These are phyloP conservation scores for Apostichopus parvimensis DNA, from an alignment of 35 echinoderm and acorn worm species.

Conservation along the genomic window DNA sequence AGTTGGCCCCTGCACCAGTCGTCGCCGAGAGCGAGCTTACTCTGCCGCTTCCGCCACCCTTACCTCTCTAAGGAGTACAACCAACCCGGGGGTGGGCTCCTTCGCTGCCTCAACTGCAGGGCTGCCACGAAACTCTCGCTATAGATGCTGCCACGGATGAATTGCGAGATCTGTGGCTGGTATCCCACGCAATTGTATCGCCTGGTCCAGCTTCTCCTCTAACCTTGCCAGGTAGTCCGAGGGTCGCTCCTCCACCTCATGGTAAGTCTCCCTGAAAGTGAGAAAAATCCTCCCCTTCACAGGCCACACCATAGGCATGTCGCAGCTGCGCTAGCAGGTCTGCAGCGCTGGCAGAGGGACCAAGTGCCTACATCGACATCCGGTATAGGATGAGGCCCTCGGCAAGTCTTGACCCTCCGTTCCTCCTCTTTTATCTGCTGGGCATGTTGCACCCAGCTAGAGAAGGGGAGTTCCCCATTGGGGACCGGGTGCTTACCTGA, in stretches of 20 bases:
- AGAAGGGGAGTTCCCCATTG: slow-evolving; percentile 53
- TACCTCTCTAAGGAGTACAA: slow-evolving; percentile 44
- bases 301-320: slow-evolving; percentile 27
- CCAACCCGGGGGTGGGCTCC: slow-evolving; percentile 37
- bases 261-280: slow-evolving; percentile 47
- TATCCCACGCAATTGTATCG: slow-evolving; percentile 30
- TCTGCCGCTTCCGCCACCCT: slow-evolving; percentile 52
- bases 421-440: slow-evolving; percentile 58
- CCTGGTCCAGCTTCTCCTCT: slow-evolving; percentile 23
- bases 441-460: slow-evolving; percentile 59
- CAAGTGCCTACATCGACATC: background rate
- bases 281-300: slow-evolving; percentile 22
- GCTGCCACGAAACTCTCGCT: slow-evolving; percentile 26
- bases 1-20: background rate
- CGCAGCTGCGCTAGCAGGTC: slow-evolving; percentile 11
- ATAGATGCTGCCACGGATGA: slow-evolving; percentile 53
- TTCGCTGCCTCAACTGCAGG: slow-evolving; percentile 45
- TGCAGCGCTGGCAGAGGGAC: background rate
- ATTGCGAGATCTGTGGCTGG: background rate
- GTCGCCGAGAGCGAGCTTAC: background rate
- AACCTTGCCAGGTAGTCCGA: slow-evolving; percentile 35
- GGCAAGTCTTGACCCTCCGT: slow-evolving; percentile 8
- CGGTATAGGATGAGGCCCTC: slow-evolving; percentile 17
- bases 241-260: background rate
- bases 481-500: slow-evolving; percentile 53